phyloP scores from a whole-genome alignment of 2,888 invertebrate species.

The Drosophila hawaiiensis region DNA sequence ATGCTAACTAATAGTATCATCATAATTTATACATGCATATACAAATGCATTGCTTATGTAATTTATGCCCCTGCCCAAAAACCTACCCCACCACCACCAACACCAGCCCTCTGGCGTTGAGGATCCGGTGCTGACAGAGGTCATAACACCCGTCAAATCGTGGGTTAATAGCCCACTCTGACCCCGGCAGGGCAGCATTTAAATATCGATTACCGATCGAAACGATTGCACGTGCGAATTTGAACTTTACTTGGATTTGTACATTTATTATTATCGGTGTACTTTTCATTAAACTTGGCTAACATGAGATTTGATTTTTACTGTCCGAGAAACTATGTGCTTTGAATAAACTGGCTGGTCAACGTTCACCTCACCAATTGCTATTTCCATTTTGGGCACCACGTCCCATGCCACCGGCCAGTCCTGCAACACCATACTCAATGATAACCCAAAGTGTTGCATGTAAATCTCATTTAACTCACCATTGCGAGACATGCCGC shows the following conservation, averaged over 20 bases:
- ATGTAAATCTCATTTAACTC: neutral
- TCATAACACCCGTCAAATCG: conserved; percentile 67
- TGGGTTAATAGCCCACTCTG: conserved; percentile 64
- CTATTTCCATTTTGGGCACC: conserved; percentile 31
- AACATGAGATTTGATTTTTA: neutral
- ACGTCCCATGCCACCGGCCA: conserved; percentile 40
- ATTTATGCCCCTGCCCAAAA: conserved; percentile 62
- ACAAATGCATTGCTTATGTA: conserved; percentile 64
- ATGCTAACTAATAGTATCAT: conserved; percentile 82
- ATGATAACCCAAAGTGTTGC: neutral
- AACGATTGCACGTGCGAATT: neutral
- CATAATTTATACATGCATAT: conserved; percentile 78
- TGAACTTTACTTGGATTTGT: neutral
- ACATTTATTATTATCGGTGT: neutral
- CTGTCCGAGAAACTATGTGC: neutral
- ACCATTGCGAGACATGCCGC: conserved; percentile 48
- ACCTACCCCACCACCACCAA: neutral
- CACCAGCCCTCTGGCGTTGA: neutral
- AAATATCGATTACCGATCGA: conserved; percentile 46
- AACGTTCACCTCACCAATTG: conserved; percentile 52
- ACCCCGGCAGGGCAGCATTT: conserved; percentile 54
- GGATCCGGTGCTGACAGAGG: conserved; percentile 70
- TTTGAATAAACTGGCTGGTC: neutral
- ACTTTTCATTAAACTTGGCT: conserved; percentile 9
- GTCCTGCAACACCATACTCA: conserved; percentile 4